Evolutionary conservation across 1,140 invertebrate species (phyloP), one percentile per base, ranked within the genome.

Genomic region (Ceratitis capitata): DNA sequence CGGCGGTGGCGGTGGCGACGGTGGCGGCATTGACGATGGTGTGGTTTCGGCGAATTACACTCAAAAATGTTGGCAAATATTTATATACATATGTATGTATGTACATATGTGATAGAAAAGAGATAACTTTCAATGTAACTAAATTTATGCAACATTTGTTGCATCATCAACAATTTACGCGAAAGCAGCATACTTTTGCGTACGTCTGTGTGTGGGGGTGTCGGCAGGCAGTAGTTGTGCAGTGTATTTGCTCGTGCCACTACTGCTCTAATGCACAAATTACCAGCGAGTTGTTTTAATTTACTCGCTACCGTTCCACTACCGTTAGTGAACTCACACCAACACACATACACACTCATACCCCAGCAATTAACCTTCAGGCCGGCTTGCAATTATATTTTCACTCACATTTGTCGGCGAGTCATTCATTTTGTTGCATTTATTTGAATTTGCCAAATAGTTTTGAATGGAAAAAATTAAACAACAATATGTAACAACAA

Each of bases 361-460:
- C n/a, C n/a, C 56, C 23, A 26, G 56, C 56, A 61, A 61, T 61
- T 61, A 61, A 29, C 56, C 42, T 12, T 23, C 69, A 78, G 26
- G 1, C 5, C 16, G 19, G 4, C 4, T 5, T 45, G 32, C 35
- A 74, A 29, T 26, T 58, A 58, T 29, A 29, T 35, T 83, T 78
- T 39, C 35, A 42, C 39, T 51, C 16, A 9, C 26, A 53, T 83
- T 83, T 83, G 49, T 51, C 42, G 19, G 4, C 12, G 0, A 51
- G 47, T 83, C 49, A 49, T 83, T 49, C 32, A 49, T 53, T 83
- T 53, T 83, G 45, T 49, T 83, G 45, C 45, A 53, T 83, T 83
- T 83, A 83, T 83, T 83, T 83, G 82, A 53, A 83, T 83, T 83
- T 83, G 82, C 47, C 82, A 83, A 83, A 83, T 83, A 83, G 82